Base-by-base conservation (phyloP, 2,797 vertebrate genomes). In the Sternotherus odoratus region DNA sequence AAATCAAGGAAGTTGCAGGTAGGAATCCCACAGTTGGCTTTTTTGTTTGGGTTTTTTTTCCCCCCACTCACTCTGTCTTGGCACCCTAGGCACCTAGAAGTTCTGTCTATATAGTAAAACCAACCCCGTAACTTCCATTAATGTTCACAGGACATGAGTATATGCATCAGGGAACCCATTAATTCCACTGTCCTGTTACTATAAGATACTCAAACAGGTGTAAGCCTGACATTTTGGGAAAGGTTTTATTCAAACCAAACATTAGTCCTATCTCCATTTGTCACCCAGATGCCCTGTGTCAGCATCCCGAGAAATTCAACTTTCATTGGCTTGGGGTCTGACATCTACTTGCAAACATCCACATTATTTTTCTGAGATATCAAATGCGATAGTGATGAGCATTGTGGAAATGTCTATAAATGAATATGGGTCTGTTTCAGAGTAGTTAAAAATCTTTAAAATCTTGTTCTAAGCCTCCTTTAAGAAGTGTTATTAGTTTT, bases 331-430 rank as follows among this genome's bases (percentile, higher is more conserved):
- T 63, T 86, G 63, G 21, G 17, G 8, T 46, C 15, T 75, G 63
- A 89, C 30, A 13, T 53, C 74, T 69, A 16, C 0, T 0, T 48
- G 48, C 56, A 63, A 0, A 0, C 43, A 24, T 51, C 15, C 83
- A 43, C 19, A 90, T 28, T 82, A 43, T 75, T 72, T 85, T 39
- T 19, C 19, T 90, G 12, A 1, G 49, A 88, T 36, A 56, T 33
- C 43, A 82, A 84, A 85, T 2, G 85, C 24, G 1, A 51, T 33
- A 0, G 0, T 1, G 1, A n/a, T 26, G 46, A 81, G 23, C 19
- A 51, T n/a, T 49, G 16, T 46, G 19, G 85, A 82, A 28, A 43
- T 24, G 33, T 66, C 74, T 82, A 86, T 74, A 82, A 87, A 86
- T 77, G 53, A 91, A 83, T 5, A 46, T 7, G 30, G 66, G 60